Base-by-base conservation (phyloP, 2,113 vertebrate species). In the Neoarius graeffei region DNA sequence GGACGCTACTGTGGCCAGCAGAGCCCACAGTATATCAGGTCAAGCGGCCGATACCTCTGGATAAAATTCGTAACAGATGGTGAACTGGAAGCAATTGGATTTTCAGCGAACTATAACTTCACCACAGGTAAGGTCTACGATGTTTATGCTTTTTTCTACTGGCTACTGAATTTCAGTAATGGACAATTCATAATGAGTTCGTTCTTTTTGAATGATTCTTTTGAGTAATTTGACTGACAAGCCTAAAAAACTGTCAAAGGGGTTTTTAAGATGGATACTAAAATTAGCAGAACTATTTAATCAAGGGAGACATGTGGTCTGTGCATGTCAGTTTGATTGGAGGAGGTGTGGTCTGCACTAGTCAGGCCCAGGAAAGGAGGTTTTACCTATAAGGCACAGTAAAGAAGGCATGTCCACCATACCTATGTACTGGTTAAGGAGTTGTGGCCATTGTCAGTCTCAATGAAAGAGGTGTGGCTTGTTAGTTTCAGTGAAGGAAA, bases 1-100 rank as follows among this genome's bases (percentile, higher is more conserved):
- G 98, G 98, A 92, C 97, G 98, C 87, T 99, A 99, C 91, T 99
- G 98, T 91, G 98, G 98, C 93, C 97, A 99, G 89, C 97, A 98
- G 92, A 98, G 96, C 92, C 98, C 98, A 69, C 97, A 97, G 69
- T 96, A 97, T 90, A 98, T 99, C 95, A 97, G 97, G 95, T 99
- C 98, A 90, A 99, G 98, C 86, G 97, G 98, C 92, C 96, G 98
- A 94, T 99, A 99, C 90, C 94, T 99, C 20, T 99, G 98, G 98
- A 99, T 99, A 97, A 99, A 99, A 95, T 99, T 99, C 96, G 98
- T 99, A 91, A 96, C 98, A n/a, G 98, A 99, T 84, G 98, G 97
- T 64, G 98, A 99, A 95, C 94, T 99, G 94, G 98, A 99, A 94
- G 98, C 98, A 48, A 96, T 97, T 59, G 98, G 98, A 93, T 99